Evolutionary conservation across 2,113 vertebrate species (phyloP), one percentile per base, ranked within the genome.

Genomic region (Apistogramma diplotaenia): DNA sequence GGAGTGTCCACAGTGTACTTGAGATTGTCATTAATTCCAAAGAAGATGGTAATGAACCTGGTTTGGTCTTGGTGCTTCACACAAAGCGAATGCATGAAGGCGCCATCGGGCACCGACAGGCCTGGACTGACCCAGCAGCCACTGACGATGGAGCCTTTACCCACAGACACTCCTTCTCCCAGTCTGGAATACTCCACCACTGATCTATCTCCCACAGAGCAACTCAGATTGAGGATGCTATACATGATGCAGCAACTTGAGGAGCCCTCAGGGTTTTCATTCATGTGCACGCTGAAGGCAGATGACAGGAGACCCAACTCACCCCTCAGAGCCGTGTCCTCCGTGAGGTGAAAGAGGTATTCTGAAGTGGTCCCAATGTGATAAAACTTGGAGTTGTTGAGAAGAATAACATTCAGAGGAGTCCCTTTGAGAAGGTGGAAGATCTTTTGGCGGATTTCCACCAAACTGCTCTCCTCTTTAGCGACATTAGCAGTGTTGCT

Each of bases 311-410:
- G 93, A 29, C 85, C 92, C 6, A 99, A 95, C 85, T 99, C 96
- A 1, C 75, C 89, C 54, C 90, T 95, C 84, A 99, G 95, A 5
- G 58, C 87, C 55, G 76, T 92, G 6, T 96, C 93, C 10, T 93
- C 85, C 0, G 96, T 93, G 16, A 98, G 95, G 91, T 99, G 97
- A 81, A 95, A 95, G 73, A 99, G 92, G 79, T 97, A 99, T 78
- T 99, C 98, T 2, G 94, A 89, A 0, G 95, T 95, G 54, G 98
- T 98, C 40, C 98, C 97, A 0, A 99, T 91, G 91, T 99, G 98
- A 84, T 97, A 99, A 91, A 99, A 99, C 81, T 93, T 97, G 9
- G 98, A 99, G 84, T 97, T 96, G 82, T 98, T 96, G 58, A 99
- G 93, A 46, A 97, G 90, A 16, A 98, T 89, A n/a, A 99, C 95